Percentiles rank a stretch among this genome's conserved stretches.
These are phyloP conservation scores for Gymnopithys bicolor DNA, from an alignment of 2,797 vertebrate species.

Conservation along the genomic window DNA sequence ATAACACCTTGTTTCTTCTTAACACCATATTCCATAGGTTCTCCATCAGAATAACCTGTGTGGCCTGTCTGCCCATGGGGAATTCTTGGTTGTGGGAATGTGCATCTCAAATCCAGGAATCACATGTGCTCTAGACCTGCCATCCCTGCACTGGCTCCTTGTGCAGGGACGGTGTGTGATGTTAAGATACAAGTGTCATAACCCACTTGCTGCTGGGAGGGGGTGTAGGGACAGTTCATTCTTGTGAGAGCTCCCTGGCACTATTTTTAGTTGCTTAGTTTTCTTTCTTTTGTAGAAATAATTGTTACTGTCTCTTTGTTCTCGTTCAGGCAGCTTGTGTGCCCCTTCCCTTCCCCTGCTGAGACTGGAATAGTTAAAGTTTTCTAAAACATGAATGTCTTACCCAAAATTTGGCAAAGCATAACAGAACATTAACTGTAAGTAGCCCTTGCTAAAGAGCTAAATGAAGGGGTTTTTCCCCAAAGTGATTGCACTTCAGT, in stretches of 20 bases:
- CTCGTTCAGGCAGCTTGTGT: not conserved
- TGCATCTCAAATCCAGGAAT: not conserved
- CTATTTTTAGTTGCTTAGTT: not conserved
- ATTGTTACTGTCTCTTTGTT: not conserved
- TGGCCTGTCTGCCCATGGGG: fast-evolving
- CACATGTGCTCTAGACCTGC: not conserved
- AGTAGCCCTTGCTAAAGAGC: not conserved
- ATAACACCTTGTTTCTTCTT: not conserved
- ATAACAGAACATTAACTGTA: not conserved
- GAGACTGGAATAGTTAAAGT: not conserved
- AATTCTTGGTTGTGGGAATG: not conserved
- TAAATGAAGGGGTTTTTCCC: not conserved
- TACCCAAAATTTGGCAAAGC: not conserved
- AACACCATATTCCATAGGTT: not conserved
- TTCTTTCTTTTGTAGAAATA: not conserved
- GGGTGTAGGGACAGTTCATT: not conserved
- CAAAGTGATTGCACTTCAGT: not conserved
- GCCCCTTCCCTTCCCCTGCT: not conserved
- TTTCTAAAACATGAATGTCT: not conserved
- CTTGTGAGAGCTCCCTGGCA: not conserved
- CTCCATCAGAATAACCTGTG: not conserved
- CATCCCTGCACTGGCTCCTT: not conserved
- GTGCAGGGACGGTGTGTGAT: not conserved
- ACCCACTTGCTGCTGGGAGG: not conserved
- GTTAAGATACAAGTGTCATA: not conserved